phyloP scores from a whole-genome alignment of 2,888 invertebrate genomes.

The Chrysomela aeneicollis region DNA sequence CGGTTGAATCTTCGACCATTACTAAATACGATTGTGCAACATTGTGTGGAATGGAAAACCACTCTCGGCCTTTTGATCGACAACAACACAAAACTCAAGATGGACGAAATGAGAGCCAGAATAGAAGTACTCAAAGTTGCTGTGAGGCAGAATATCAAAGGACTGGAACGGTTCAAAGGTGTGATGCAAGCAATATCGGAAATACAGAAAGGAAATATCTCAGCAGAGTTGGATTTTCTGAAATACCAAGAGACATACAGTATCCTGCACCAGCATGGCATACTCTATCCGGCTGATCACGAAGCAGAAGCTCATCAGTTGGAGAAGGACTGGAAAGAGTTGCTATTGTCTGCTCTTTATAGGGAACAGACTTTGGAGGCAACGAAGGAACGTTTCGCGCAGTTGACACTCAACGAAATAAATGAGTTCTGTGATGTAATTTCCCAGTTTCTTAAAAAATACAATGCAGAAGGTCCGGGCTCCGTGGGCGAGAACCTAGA shows the following conservation, averaged over 20 bases:
- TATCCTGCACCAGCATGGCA: constrained; percentile 75
- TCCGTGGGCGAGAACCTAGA: constrained; percentile 82
- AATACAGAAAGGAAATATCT: constrained; percentile 78
- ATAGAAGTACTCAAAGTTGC: constrained; percentile 70
- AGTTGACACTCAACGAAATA: constrained; percentile 80
- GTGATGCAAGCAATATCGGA: constrained; percentile 84
- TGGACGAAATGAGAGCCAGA: constrained; percentile 72
- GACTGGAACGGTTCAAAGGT: constrained; percentile 81
- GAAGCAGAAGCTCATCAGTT: constrained; percentile 67
- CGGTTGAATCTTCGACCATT: constrained; percentile 79
- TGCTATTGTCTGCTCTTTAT: constrained; percentile 75
- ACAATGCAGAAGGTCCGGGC: constrained; percentile 80
- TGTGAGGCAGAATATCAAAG: constrained; percentile 79
- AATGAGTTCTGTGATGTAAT: constrained; percentile 70
- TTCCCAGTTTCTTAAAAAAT: constrained; percentile 75
- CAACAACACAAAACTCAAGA: constrained; percentile 71
- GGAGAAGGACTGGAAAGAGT: constrained; percentile 73
- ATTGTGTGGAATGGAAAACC: constrained; percentile 82
- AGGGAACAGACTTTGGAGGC: constrained; percentile 74
- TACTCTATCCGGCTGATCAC: constrained; percentile 67
- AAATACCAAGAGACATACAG: constrained; percentile 81
- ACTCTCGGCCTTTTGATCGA: constrained; percentile 76
- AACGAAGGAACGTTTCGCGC: constrained; percentile 87
- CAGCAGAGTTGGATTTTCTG: constrained; percentile 78
- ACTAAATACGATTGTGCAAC: constrained; percentile 72